phyloP scores from a whole-genome alignment of 2,113 vertebrate genomes.

The Pseudorhombus dupliciocellatus region DNA sequence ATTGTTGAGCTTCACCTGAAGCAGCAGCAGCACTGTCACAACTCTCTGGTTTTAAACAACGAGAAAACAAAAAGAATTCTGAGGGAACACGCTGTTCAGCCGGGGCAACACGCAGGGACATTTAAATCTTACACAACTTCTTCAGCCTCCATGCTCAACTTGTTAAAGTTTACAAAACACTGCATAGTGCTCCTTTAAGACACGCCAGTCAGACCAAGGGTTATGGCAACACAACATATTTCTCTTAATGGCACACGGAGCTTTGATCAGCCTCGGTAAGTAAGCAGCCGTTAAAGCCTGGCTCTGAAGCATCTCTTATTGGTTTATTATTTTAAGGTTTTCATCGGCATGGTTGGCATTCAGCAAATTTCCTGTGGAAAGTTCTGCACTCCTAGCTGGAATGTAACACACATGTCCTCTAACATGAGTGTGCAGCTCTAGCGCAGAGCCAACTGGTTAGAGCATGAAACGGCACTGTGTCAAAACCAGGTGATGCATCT shows the following conservation, averaged over 20 bases:
- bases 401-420: constrained; percentile 65
- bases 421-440: constrained; percentile 42
- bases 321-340: constrained; percentile 77
- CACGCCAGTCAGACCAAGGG: constrained; percentile 33
- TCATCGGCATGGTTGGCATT: constrained; percentile 75
- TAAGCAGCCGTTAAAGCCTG: constrained; percentile 41
- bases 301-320: constrained; percentile 58
- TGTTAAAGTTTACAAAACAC: constrained; percentile 36
- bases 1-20: neutral
- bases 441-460: constrained; percentile 16
- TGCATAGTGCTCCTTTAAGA: constrained; percentile 34
- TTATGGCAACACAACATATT: constrained; percentile 58
- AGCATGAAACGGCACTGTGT: constrained; percentile 19
- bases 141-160: constrained; percentile 18
- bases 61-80: neutral
- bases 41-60: neutral
- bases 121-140: constrained; percentile 14
- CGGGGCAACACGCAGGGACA: neutral
- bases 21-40: constrained; percentile 1
- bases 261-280: constrained; percentile 63
- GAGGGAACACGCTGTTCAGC: constrained; percentile 1
- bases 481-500: constrained; percentile 6
- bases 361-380: constrained; percentile 83
- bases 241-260: constrained; percentile 48
- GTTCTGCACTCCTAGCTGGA: constrained; percentile 66